Conservation (phyloP, 2,888 invertebrate species). For the Philereme vetulata region DNA sequence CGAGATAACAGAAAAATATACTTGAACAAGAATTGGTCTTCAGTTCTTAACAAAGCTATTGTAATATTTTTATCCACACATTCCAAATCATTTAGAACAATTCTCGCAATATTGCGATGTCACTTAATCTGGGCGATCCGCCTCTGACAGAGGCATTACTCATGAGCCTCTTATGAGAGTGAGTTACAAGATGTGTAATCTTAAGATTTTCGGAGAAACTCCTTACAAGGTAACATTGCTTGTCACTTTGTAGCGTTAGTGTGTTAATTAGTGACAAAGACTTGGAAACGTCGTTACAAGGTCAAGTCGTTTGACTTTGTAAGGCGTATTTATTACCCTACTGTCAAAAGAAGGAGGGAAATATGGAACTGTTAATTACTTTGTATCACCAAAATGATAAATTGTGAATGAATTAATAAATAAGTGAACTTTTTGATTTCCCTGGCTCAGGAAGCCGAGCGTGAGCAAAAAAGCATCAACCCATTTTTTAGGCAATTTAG, state of each 20-base stretch:
- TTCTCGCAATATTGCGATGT: constrained; percentile 15
- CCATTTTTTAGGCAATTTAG: too few relatives aligned
- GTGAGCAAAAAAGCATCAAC: too few relatives aligned
- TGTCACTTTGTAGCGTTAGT: constrained; percentile 7
- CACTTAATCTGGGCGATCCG: constrained; percentile 19
- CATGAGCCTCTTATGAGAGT: constrained; percentile 19
- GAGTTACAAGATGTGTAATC: constrained; percentile 26
- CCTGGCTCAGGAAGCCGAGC: too few relatives aligned
- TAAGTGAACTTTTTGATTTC: too few relatives aligned
- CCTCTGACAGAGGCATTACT: constrained; percentile 23
- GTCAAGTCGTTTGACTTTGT: constrained; percentile 17
- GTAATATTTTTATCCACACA: not conserved
- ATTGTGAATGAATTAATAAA: too few relatives aligned
- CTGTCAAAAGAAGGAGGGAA: constrained; percentile 1
- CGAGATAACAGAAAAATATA: too few relatives aligned
- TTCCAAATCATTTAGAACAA: constrained; percentile 3
- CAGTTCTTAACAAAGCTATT: too few relatives aligned
- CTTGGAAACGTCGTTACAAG: constrained; percentile 14
- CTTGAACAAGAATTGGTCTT: too few relatives aligned
- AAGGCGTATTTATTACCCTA: constrained; percentile 10
- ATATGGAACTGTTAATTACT: too few relatives aligned
- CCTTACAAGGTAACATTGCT: constrained; percentile 19
- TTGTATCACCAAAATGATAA: too few relatives aligned
- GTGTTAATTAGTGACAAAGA: too few relatives aligned
- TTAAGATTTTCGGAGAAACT: constrained; percentile 24